Evolutionary conservation across 2,888 invertebrate genomes (phyloP).

Genomic region (Drosophila colorata): DNA sequence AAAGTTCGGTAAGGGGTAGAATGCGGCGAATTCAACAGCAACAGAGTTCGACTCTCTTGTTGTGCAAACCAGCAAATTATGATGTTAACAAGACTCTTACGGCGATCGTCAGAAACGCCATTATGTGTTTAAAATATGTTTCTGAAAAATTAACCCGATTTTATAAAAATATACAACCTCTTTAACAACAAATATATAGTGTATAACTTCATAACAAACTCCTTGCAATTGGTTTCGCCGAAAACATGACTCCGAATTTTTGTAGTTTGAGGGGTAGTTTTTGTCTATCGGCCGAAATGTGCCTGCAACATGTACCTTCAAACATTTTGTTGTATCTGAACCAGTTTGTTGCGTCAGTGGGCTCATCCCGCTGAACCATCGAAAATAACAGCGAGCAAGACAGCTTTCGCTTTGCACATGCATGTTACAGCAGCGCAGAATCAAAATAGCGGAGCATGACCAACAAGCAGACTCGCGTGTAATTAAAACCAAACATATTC

Average conservation of each 20-base stretch:
- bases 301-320: constrained; percentile 30
- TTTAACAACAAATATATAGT: no score
- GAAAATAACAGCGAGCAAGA: background rate
- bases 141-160: background rate
- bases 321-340: constrained; percentile 1
- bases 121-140: no score
- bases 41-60: background rate
- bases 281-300: constrained; percentile 16
- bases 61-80: constrained; percentile 1
- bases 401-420: background rate
- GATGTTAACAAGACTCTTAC: background rate
- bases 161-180: no score
- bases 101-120: constrained; percentile 8
- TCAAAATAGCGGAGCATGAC: constrained; percentile 59
- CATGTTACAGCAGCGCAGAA: constrained; percentile 17
- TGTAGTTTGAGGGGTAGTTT: constrained; percentile 32
- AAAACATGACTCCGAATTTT: constrained; percentile 41
- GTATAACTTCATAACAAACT: no score
- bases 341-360: background rate
- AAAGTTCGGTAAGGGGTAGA: constrained; percentile 5
- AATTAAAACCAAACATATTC: constrained; percentile 76
- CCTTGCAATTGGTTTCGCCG: no score
- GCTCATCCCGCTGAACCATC: background rate
- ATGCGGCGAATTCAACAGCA: constrained; percentile 32
- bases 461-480: constrained; percentile 70